phyloP scores from a whole-genome alignment of 2,888 invertebrate genomes.

The Apamea anceps region DNA sequence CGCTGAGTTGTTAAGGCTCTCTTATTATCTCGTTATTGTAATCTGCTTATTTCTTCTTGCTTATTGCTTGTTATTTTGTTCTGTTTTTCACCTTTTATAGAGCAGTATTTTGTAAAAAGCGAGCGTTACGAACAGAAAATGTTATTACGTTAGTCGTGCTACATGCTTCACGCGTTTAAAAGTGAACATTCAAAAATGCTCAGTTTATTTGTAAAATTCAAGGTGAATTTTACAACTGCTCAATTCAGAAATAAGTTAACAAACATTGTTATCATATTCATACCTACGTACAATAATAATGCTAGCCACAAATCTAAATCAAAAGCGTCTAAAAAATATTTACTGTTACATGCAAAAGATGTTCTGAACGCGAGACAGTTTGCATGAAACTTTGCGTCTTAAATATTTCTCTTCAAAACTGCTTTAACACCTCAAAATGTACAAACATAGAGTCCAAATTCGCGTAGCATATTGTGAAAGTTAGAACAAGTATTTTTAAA shows the following conservation, averaged over 20 bases:
- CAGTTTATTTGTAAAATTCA: background rate
- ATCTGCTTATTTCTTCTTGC: slow-evolving; percentile 56
- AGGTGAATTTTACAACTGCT: slow-evolving; percentile 17
- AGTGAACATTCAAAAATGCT: background rate
- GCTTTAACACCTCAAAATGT: slow-evolving; percentile 50
- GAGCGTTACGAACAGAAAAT: background rate
- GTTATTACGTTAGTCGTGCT: background rate
- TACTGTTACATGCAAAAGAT: slow-evolving; percentile 81
- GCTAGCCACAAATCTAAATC: slow-evolving; percentile 75
- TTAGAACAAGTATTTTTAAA: slow-evolving; percentile 68
- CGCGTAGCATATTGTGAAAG: slow-evolving; percentile 46
- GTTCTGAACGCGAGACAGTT: slow-evolving; percentile 78
- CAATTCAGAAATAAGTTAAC: slow-evolving; percentile 51
- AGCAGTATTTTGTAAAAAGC: background rate
- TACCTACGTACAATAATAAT: slow-evolving; percentile 75
- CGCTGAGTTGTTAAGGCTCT: slow-evolving; percentile 53
- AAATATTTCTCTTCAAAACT: slow-evolving; percentile 39
- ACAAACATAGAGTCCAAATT: slow-evolving; percentile 64
- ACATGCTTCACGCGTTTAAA: background rate
- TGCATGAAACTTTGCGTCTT: slow-evolving; percentile 65
- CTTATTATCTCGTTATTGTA: slow-evolving; percentile 64
- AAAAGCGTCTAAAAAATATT: slow-evolving; percentile 78
- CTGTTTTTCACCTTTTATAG: background rate
- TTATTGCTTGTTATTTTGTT: slow-evolving; percentile 35
- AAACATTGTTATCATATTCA: slow-evolving; percentile 77